A percentile compares a stretch with the other conserved stretches of the same genome.
These are phyloP conservation scores for Drosophila subquinaria DNA, from an alignment of 2,888 invertebrate genomes.

Conservation along the genomic window DNA sequence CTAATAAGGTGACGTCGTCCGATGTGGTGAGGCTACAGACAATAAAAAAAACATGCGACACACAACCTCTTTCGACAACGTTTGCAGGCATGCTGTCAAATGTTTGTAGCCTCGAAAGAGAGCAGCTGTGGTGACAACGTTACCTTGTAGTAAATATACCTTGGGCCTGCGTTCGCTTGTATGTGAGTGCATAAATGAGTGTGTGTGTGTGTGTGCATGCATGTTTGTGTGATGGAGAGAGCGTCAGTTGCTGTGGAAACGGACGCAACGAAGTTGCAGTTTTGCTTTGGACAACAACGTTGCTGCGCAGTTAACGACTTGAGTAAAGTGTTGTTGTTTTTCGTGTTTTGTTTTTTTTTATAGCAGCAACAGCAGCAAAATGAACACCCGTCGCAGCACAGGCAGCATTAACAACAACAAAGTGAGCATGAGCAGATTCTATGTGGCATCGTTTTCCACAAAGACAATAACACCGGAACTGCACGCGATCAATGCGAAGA, in stretches of 20 bases:
- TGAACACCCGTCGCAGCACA: constrained; percentile 59
- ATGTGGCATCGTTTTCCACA: constrained; percentile 39
- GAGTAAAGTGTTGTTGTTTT: constrained; percentile 28
- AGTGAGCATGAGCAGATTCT: constrained; percentile 19
- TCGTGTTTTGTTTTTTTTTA: constrained; percentile 18
- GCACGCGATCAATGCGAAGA: constrained; percentile 78
- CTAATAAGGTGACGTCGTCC: too few species aligned
- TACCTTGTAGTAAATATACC: too few species aligned
- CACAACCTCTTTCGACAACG: too few species aligned
- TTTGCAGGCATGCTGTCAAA: too few species aligned
- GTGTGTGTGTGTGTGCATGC: constrained; percentile 5
- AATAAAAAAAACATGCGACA: too few species aligned
- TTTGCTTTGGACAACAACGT: constrained; percentile 28
- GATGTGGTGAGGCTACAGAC: too few species aligned
- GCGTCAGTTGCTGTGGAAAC: constrained; percentile 61
- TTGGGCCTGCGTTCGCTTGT: constrained; percentile 10
- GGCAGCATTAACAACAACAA: constrained; percentile 35
- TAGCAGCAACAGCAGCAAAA: constrained; percentile 15
- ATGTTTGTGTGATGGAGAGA: constrained; percentile 7
- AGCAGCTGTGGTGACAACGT: too few species aligned
- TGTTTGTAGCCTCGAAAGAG: too few species aligned
- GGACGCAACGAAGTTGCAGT: constrained; percentile 44
- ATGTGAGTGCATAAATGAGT: not conserved
- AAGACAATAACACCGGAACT: constrained; percentile 75
- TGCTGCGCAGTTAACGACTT: constrained; percentile 57